Evolutionary conservation across 2,888 invertebrate species (phyloP), one percentile per base, ranked within the genome.

Genomic region (Pyrgus malvae): DNA sequence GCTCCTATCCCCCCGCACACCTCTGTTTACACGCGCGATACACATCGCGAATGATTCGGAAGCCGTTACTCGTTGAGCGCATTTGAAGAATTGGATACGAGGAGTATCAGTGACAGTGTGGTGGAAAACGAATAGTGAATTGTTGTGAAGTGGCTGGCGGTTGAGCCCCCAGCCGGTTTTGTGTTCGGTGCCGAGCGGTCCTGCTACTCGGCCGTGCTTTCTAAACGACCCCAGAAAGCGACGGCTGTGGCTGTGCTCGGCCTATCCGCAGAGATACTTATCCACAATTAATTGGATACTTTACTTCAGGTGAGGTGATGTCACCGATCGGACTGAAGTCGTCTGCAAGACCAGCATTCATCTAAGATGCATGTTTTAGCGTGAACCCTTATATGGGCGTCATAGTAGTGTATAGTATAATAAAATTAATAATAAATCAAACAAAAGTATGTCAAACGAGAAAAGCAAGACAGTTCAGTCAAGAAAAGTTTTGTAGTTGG

Each of bases 121-220:
- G 62, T 68, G 65, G 60, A 54, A 56, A 64, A 59, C 56, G 59
- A 55, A 56, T 63, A 62, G 70, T 77, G 77, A 67, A 64, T 70
- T 69, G 68, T 74, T 66, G 64, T 64, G 64, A 75, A 76, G 78
- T 74, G 74, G 76, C 75, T 74, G 66, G 72, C 74, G 74, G 77
- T 72, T 70, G 66, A 68, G 62, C 38, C 59, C 66, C 73, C 67
- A 74, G 82, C 80, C 78, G 80, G 81, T 75, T 74, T 67, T 63
- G 69, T 67, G 66, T 59, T 59, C 63, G 54, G 58, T 56, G 65
- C 59, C 58, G 67, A 68, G 60, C 63, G 61, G 63, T 62, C 66
- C 63, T 65, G 65, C 67, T 62, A 56, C 57, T 68, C 66, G 65
- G 68, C 66, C 65, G 76, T 74, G 79, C 76, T 78, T 78, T 80